Evolutionary conservation across 2,113 vertebrate species (phyloP).

Genomic region (Syngnathus scovelli): DNA sequence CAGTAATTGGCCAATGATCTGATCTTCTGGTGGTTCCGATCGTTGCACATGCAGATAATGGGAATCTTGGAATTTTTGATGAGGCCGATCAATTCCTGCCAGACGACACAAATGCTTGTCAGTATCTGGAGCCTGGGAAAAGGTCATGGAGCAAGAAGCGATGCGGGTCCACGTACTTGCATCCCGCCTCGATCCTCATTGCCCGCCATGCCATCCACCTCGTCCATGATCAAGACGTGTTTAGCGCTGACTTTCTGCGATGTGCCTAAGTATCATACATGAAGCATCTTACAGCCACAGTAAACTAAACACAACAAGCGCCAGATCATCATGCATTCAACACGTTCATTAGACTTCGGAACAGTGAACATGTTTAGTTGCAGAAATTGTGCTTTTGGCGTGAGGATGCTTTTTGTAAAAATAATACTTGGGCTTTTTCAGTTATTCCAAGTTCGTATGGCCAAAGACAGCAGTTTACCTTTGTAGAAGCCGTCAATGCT

Average conservation of each 20-base stretch:
- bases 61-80: slow-evolving; percentile 89
- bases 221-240: slow-evolving; percentile 95
- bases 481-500: slow-evolving; percentile 90
- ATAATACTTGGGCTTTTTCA: no score
- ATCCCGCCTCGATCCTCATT: slow-evolving; percentile 94
- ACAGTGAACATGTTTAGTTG: neutral
- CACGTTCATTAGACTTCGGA: neutral
- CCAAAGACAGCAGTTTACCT: slow-evolving; percentile 58
- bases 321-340: neutral
- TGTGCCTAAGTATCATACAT: slow-evolving; percentile 63
- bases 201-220: slow-evolving; percentile 97
- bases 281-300: neutral
- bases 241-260: slow-evolving; percentile 76
- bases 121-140: neutral
- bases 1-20: slow-evolving; percentile 93
- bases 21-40: slow-evolving; percentile 93
- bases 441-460: neutral
- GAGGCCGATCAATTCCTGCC: slow-evolving; percentile 86
- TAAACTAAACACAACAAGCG: neutral
- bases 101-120: slow-evolving; percentile 1
- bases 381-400: no score
- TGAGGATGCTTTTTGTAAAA: no score
- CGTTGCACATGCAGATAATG: slow-evolving; percentile 98
- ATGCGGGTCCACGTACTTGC: slow-evolving; percentile 74
- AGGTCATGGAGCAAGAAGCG: neutral